Conservation (phyloP, 2,888 invertebrate genomes). For the Diabrotica balteata region DNA sequence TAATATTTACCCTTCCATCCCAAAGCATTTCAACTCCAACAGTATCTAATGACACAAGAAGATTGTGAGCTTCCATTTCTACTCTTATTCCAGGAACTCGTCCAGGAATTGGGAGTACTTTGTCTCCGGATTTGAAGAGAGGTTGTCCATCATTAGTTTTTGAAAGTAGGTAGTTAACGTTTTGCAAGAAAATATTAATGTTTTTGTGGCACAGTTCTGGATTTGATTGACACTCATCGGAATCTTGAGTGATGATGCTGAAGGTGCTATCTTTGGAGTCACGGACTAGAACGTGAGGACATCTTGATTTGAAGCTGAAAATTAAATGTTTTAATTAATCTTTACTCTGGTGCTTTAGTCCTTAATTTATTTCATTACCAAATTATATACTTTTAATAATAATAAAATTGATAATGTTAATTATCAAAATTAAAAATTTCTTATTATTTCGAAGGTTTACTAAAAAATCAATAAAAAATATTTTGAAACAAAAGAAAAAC, state of each 20-base stretch:
- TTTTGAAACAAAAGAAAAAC: too few species aligned
- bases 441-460: too few species aligned
- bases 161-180: slow-evolving; percentile 70
- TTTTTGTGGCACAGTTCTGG: slow-evolving; percentile 61
- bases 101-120: slow-evolving; percentile 72
- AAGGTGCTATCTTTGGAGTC: slow-evolving; percentile 76
- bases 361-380: too few species aligned
- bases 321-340: neutral
- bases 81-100: slow-evolving; percentile 77
- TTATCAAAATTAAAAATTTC: too few species aligned
- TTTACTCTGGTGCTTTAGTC: too few species aligned
- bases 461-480: too few species aligned
- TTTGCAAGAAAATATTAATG: slow-evolving; percentile 74
- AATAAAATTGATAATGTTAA: neutral
- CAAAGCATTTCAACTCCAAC: slow-evolving; percentile 76
- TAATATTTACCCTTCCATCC: slow-evolving; percentile 67
- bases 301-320: slow-evolving; percentile 76
- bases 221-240: slow-evolving; percentile 62
- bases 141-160: slow-evolving; percentile 47
- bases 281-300: slow-evolving; percentile 76
- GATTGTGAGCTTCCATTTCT: slow-evolving; percentile 74
- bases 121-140: slow-evolving; percentile 47
- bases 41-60: slow-evolving; percentile 72
- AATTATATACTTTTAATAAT: neutral
- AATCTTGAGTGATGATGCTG: slow-evolving; percentile 68